Evolutionary conservation across 2,888 invertebrate genomes (phyloP).

Genomic region (Sinopyrophorus schimmeli): DNA sequence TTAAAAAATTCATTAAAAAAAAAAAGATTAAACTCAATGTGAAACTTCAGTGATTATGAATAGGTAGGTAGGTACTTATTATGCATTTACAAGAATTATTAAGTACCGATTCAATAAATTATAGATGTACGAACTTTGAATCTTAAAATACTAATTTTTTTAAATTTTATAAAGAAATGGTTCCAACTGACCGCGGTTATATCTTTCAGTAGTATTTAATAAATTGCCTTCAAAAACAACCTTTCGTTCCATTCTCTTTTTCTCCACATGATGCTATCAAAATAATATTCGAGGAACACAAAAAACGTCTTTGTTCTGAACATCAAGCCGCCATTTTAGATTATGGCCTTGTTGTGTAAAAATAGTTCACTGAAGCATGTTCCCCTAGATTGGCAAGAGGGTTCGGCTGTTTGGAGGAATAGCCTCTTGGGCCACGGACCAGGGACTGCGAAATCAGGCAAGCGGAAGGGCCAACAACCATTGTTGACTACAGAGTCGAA

Average conservation of each 20-base stretch:
- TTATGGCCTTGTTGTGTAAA: constrained; percentile 53
- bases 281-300: constrained; percentile 39
- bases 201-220: constrained; percentile 31
- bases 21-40: too few species aligned
- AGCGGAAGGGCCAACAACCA: constrained; percentile 47
- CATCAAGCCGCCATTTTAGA: constrained; percentile 53
- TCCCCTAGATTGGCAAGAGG: constrained; percentile 53
- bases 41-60: too few species aligned
- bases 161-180: constrained; percentile 2
- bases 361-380: constrained; percentile 55
- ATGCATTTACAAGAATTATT: too few species aligned
- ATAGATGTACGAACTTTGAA: too few species aligned
- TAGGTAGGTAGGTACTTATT: too few species aligned
- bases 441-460: constrained; percentile 46
- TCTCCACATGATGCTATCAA: constrained; percentile 36
- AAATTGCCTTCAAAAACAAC: constrained; percentile 38
- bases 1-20: too few species aligned
- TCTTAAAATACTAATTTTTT: not conserved
- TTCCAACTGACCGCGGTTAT: constrained; percentile 14
- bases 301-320: constrained; percentile 48
- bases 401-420: constrained; percentile 45
- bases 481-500: constrained; percentile 39
- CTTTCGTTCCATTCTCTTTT: constrained; percentile 34
- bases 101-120: too few species aligned
- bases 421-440: constrained; percentile 42